Conservation (phyloP, 2,888 invertebrate genomes). For the Drosophila peninsularis region DNA sequence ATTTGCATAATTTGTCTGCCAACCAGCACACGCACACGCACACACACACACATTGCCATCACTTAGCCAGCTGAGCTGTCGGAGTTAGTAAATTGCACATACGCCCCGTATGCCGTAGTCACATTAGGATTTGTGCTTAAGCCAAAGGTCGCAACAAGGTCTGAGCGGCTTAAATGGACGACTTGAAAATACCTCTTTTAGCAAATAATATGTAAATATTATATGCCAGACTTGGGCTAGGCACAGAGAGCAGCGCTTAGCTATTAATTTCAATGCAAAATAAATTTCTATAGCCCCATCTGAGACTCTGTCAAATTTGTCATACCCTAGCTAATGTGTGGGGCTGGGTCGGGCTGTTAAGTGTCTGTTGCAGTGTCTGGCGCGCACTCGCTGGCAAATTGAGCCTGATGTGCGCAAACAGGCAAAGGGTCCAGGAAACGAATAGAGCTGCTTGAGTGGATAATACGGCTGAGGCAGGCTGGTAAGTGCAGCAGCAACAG, state of each 20-base stretch:
- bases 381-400: slow-evolving; percentile 66
- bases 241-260: not conserved
- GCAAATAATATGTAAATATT: not conserved
- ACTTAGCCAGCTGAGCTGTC: slow-evolving; percentile 69
- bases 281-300: not conserved
- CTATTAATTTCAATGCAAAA: not conserved
- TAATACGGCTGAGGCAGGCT: not conserved
- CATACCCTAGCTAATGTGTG: not conserved
- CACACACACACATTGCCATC: slow-evolving; percentile 45
- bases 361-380: slow-evolving; percentile 58
- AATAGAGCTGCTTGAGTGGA: slow-evolving; percentile 39
- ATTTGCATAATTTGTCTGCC: slow-evolving; percentile 76
- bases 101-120: slow-evolving; percentile 61
- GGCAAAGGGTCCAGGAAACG: slow-evolving; percentile 45
- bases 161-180: not conserved
- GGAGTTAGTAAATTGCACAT: slow-evolving; percentile 78
- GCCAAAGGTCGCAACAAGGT: slow-evolving; percentile 16
- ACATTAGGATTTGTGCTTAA: slow-evolving; percentile 29
- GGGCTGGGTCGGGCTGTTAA: slow-evolving; percentile 26
- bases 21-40: not conserved
- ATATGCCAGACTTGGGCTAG: not conserved
- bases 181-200: slow-evolving; percentile 2
- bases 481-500: slow-evolving; percentile 33
- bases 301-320: no score
- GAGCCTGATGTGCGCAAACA: slow-evolving; percentile 47